Percentiles rank a stretch among this genome's conserved stretches.
Conservation (phyloP, 2,888 invertebrate species). For the Sminthurinus aureus region DNA sequence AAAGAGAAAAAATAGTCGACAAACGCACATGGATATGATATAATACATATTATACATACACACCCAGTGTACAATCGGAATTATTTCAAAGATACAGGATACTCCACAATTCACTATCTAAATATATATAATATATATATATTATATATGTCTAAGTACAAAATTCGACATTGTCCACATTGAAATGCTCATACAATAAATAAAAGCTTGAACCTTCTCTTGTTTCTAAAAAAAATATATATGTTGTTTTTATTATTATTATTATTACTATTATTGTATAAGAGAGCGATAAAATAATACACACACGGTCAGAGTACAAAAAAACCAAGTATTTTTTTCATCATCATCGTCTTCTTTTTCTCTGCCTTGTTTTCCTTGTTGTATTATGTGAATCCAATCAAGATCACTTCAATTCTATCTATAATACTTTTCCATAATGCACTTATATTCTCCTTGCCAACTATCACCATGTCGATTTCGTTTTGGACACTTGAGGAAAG, state of each 20-base stretch:
- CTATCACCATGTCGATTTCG: not conserved
- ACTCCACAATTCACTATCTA: not conserved
- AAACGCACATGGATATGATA: not conserved
- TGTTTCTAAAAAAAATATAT: no score
- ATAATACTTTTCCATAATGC: constrained; percentile 3
- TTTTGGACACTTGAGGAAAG: constrained; percentile 20
- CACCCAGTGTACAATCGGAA: not conserved
- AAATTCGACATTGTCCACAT: no score
- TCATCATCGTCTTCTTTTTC: not conserved
- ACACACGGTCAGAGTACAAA: not conserved
- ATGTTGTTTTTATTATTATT: no score
- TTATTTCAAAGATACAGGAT: not conserved
- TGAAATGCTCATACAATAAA: no score
- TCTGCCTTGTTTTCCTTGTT: not conserved
- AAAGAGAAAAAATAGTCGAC: not conserved
- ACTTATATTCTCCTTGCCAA: constrained; percentile 2
- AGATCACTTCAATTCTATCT: constrained; percentile 18
- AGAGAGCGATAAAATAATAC: not conserved
- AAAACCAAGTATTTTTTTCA: not conserved
- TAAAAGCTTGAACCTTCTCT: no score
- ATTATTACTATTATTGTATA: not conserved
- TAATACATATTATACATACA: not conserved
- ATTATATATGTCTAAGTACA: no score
- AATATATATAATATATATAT: no score
- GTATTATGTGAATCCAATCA: constrained; percentile 20